These are phyloP conservation scores for Hippocampus abdominalis DNA, from an alignment of 2,113 vertebrate genomes.

Conservation along the genomic window DNA sequence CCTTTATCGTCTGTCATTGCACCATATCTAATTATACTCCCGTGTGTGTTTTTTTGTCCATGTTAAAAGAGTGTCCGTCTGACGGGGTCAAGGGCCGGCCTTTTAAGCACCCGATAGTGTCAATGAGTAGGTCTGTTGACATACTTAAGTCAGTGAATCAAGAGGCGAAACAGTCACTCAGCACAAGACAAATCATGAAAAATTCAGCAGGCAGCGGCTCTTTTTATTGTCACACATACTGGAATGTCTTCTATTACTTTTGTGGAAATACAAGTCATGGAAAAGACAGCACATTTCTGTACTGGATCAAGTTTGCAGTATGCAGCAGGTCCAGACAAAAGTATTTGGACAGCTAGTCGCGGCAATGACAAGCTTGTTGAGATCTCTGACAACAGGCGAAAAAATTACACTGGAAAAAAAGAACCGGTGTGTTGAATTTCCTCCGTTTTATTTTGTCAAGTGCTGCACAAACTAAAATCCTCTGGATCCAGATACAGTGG, in stretches of 20 bases:
- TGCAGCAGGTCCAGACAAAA: background rate
- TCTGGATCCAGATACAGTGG: no score
- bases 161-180: constrained; percentile 1
- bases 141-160: constrained; percentile 4
- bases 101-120: constrained; percentile 16
- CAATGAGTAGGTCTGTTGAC: constrained; percentile 18
- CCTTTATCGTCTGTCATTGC: background rate
- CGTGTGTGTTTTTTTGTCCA: background rate
- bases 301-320: background rate
- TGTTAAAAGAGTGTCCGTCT: constrained; percentile 8
- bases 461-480: no score
- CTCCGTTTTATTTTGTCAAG: no score
- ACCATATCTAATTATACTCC: background rate
- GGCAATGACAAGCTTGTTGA: background rate
- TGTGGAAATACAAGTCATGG: background rate
- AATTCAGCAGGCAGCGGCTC: background rate
- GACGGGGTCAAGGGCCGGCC: constrained; percentile 19
- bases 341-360: background rate
- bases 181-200: background rate
- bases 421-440: no score
- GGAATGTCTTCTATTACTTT: background rate
- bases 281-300: background rate
- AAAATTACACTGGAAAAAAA: background rate
- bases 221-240: background rate
- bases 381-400: background rate